A percentile compares a stretch with the other conserved stretches of the same genome.
Evolutionary conservation across 2,797 vertebrate species (phyloP).

Genomic region (Typhlichthys subterraneus): DNA sequence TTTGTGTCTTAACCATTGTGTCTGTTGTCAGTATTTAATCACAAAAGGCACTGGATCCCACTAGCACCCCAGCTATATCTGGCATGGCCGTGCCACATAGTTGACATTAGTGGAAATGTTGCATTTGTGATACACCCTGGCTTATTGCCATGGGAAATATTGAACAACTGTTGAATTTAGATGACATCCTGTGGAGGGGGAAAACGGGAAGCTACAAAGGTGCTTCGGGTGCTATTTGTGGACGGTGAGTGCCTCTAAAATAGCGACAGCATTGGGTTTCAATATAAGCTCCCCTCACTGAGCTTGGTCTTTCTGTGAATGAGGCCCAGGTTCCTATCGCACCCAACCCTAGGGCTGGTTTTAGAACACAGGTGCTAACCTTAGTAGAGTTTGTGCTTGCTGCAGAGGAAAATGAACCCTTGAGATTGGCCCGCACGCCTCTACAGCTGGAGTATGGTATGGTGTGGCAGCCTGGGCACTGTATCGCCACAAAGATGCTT

Average conservation of each 20-base stretch:
- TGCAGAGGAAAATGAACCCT: slow-evolving; percentile 77
- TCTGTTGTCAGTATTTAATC: slow-evolving; percentile 59
- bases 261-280: slow-evolving; percentile 79
- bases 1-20: slow-evolving; percentile 58
- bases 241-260: slow-evolving; percentile 76
- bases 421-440: slow-evolving; percentile 57
- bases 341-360: slow-evolving; percentile 72
- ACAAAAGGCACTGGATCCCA: slow-evolving; percentile 57
- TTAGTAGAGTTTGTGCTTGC: slow-evolving; percentile 79
- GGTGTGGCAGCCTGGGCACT: slow-evolving; percentile 25
- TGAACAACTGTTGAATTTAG: slow-evolving; percentile 73
- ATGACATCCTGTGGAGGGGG: slow-evolving; percentile 69
- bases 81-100: slow-evolving; percentile 54
- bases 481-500: slow-evolving; percentile 39
- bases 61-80: slow-evolving; percentile 54
- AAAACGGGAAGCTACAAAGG: slow-evolving; percentile 67
- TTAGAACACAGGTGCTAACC: slow-evolving; percentile 88
- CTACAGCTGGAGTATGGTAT: slow-evolving; percentile 26
- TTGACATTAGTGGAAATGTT: slow-evolving; percentile 75
- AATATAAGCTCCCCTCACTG: slow-evolving; percentile 77
- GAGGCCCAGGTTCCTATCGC: slow-evolving; percentile 78
- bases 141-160: slow-evolving; percentile 72
- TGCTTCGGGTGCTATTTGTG: slow-evolving; percentile 76
- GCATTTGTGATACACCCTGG: slow-evolving; percentile 71
- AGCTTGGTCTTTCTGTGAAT: slow-evolving; percentile 83